Conservation (phyloP, 2,113 vertebrate genomes). For the Actinemys pallida region DNA sequence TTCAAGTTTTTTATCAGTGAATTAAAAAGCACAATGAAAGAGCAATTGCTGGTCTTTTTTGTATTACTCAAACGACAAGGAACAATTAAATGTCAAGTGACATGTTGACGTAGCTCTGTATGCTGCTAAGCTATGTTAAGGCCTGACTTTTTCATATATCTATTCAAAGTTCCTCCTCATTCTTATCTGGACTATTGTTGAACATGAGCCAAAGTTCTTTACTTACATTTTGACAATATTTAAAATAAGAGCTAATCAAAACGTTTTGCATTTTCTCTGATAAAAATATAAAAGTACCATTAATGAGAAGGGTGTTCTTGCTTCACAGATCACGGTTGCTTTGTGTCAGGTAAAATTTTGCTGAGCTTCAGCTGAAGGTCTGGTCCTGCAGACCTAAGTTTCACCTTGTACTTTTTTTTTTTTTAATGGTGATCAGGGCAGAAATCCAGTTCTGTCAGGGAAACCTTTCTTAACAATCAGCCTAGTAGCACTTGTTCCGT, state of each 20-base stretch:
- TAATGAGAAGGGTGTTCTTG: neutral
- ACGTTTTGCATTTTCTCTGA: neutral
- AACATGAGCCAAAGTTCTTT: neutral
- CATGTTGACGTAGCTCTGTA: neutral
- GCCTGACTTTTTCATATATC: neutral
- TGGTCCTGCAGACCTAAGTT: neutral
- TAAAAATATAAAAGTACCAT: neutral
- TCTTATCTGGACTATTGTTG: neutral
- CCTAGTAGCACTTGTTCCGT: neutral
- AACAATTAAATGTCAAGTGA: neutral
- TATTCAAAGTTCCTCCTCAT: neutral
- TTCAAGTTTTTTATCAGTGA: neutral
- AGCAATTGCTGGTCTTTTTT: neutral
- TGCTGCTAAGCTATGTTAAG: neutral
- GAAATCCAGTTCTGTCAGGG: neutral
- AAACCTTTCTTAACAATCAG: neutral
- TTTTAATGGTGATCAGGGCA: neutral
- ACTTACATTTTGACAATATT: neutral
- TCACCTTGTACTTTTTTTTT: neutral
- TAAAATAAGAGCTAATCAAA: neutral
- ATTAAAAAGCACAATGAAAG: neutral
- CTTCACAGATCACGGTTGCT: neutral
- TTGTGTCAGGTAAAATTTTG: neutral
- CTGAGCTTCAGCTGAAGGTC: neutral
- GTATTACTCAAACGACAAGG: neutral